Evolutionary conservation across 35 echinoderm and acorn worm species (phyloP), one percentile per base, ranked within the genome.

Genomic region (Chiridota heheva): DNA sequence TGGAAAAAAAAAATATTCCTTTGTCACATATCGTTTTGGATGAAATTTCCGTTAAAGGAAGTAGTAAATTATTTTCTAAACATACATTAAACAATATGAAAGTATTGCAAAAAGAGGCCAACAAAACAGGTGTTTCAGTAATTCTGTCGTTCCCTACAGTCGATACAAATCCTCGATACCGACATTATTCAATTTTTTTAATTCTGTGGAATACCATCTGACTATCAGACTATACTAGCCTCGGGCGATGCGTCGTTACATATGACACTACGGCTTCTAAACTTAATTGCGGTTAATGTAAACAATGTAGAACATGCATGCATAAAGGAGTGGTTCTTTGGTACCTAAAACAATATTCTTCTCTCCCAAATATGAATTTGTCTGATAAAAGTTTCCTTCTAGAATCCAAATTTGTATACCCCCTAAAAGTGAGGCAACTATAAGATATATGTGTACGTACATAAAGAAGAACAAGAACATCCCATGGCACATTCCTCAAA

Each of bases 201-300:
- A 53, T 53, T 10, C 10, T 53, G 22, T 53, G 8, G 48, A 53
- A 17, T 69, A n/a, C n/a, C n/a, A n/a, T n/a, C n/a, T n/a, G n/a
- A n/a, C n/a, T n/a, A n/a, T n/a, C n/a, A n/a, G n/a, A 69, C 35
- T 69, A 69, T 41, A 38, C 66, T 26, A 30, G 66, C 13, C 38
- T 69, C n/a, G 1, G 66, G 31, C 5, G 66, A 69, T 69, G 66
- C 41, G 66, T 69, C 13, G 66, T 69, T 7, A 37, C 66, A 36
- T 69, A 0, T 37, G 66, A 69, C 38, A 69, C 6, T 33, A 69
- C 34, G 10, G 66, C 10, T 20, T 20, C 5, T 22, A 69, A 30
- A 69, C 41, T 69, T 0, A 69, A 36, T 22, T 69, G 66, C 22
- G 10, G 13, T 17, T 69, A 38, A 22, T 69, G 66, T 41, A 69